These are phyloP conservation scores for Parauchenoglanis ngamensis DNA, from an alignment of 2,797 vertebrate genomes.

Conservation along the genomic window DNA sequence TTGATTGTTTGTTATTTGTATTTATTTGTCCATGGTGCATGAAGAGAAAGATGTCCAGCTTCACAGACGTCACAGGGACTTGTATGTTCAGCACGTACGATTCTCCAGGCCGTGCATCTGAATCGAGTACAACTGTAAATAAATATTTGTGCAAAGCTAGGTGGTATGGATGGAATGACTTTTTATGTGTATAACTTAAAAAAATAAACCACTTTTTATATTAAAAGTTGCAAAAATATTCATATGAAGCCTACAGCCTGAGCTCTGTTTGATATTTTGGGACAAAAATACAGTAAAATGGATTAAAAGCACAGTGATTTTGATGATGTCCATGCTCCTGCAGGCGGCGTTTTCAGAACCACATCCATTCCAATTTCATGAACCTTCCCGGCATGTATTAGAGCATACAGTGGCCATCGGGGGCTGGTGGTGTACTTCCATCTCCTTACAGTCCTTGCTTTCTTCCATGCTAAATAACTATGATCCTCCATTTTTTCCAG, in stretches of 20 bases:
- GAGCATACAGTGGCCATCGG: too few species aligned
- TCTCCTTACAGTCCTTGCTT: too few species aligned
- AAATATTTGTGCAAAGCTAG: slow-evolving; percentile 53
- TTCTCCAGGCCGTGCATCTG: slow-evolving; percentile 62
- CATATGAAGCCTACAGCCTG: neutral
- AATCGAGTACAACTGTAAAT: slow-evolving; percentile 67
- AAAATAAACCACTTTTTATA: slow-evolving; percentile 65
- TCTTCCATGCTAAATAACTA: too few species aligned
- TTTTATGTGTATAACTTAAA: slow-evolving; percentile 71
- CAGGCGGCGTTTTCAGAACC: neutral
- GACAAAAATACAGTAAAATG: neutral
- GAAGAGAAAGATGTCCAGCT: slow-evolving; percentile 64
- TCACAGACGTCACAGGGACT: slow-evolving; percentile 62
- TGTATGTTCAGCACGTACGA: slow-evolving; percentile 61
- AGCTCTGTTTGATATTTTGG: neutral
- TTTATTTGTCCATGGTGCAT: slow-evolving; percentile 61
- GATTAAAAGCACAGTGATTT: neutral
- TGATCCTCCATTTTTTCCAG: too few species aligned
- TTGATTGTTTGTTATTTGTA: slow-evolving; percentile 25
- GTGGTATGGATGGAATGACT: slow-evolving; percentile 62
- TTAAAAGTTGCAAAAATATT: slow-evolving; percentile 28
- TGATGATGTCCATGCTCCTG: neutral
- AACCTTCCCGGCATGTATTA: too few species aligned
- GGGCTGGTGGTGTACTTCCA: too few species aligned
- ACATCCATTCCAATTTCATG: neutral